Evolutionary conservation across 2,888 invertebrate genomes (phyloP).

Genomic region (Liodrosophila aerea): DNA sequence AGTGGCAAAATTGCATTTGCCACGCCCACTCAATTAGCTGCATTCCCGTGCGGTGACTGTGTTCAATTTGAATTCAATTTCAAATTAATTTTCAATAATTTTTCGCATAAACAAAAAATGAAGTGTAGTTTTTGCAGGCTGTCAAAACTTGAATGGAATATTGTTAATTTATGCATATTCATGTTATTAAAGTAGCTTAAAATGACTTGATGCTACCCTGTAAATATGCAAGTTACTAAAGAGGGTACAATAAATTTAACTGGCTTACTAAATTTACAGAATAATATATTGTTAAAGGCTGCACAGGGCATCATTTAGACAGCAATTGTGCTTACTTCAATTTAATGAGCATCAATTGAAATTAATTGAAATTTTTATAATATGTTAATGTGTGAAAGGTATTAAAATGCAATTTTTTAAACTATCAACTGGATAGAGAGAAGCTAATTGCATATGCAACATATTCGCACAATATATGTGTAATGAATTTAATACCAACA

Average conservation of each 20-base stretch:
- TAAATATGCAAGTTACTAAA: not conserved
- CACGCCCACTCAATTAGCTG: conserved; percentile 11
- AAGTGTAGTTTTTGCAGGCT: conserved; percentile 26
- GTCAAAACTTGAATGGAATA: conserved; percentile 26
- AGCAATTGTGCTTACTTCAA: not conserved
- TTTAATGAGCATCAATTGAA: not conserved
- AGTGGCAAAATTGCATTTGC: conserved; percentile 4
- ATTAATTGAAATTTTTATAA: conserved; percentile 4
- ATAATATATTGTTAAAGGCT: not conserved
- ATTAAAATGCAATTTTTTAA: conserved; percentile 5
- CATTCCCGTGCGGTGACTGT: not conserved
- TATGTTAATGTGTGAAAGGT: conserved; percentile 28
- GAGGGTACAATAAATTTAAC: too few relatives aligned
- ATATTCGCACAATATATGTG: conserved; percentile 9
- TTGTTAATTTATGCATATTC: conserved; percentile 17
- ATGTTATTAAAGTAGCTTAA: conserved; percentile 13
- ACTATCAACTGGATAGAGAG: not conserved
- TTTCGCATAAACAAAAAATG: conserved; percentile 21
- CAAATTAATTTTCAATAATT: conserved; percentile 39
- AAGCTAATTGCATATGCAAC: conserved; percentile 16
- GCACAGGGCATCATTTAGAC: not conserved
- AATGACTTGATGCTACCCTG: conserved; percentile 13
- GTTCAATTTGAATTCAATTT: conserved; percentile 13
- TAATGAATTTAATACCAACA: conserved; percentile 9
- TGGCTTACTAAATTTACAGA: too few relatives aligned